Evolutionary conservation across 2,888 invertebrate species (phyloP), one percentile per base, ranked within the genome.

Genomic region (Galerucella nymphaeae): DNA sequence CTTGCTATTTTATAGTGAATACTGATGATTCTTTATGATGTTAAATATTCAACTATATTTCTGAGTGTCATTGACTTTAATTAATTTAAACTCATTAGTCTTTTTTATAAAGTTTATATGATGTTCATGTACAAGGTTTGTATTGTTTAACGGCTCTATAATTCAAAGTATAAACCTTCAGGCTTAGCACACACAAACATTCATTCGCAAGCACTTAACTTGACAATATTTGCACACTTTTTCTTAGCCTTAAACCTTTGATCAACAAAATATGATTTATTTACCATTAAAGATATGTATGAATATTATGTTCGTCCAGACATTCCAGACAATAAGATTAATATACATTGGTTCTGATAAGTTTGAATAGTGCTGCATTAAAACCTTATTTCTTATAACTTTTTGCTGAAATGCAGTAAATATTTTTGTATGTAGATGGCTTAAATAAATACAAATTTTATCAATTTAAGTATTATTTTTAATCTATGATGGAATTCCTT

Each of bases 21-120:
- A 18, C 16, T n/a, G 16, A 53, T 53, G 16, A 16, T 9, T 16
- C 2, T 53, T 16, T 18, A 45, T 53, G 2, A 53, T 53, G 16
- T 53, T 53, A 16, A 53, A 16, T 53, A 53, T 53, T 2, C 14
- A 9, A 53, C n/a, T 16, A 58, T 30, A 23, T 58, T 58, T 58
- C 9, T 20, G 2, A 41, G 42, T 62, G 61, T 62, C 18, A 62
- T 41, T 62, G 42, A 62, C 42, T 16, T 61, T 41, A 61, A 41
- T 18, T 13, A 16, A 42, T 9, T 16, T 8, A 18, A 11, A 9
- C 18, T 58, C n/a, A 62, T 62, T 38, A 18, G 61, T 42, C 2
- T 62, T 62, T 42, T 38, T 3, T 11, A 42, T 6, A 41, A 42
- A 62, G 16, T 62, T 38, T 16, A 42, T 16, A 62, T 62, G 5